These are phyloP conservation scores for Microctonus brassicae DNA, from an alignment of 2,888 invertebrate genomes.

Conservation along the genomic window DNA sequence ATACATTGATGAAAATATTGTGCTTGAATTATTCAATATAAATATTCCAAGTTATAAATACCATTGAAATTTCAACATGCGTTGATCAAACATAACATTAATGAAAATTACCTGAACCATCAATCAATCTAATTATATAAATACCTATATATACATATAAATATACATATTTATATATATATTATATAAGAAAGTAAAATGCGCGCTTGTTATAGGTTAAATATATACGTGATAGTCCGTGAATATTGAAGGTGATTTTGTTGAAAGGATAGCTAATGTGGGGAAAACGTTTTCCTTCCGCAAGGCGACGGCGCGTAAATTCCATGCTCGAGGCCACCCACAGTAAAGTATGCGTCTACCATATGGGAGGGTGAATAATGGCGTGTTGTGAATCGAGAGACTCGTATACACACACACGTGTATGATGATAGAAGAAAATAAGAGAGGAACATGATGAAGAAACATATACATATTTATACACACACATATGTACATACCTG, in stretches of 20 bases:
- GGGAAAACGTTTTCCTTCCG: slow-evolving; percentile 24
- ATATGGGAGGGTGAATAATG: slow-evolving; percentile 52
- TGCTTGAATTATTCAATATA: too few species aligned
- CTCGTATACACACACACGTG: too few species aligned
- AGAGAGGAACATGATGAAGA: not conserved
- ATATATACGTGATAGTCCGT: not conserved
- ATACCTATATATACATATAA: too few species aligned
- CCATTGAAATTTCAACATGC: too few species aligned
- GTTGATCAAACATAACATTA: too few species aligned
- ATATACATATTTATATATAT: too few species aligned
- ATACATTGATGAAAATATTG: too few species aligned
- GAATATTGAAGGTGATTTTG: slow-evolving; percentile 36
- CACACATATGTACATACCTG: not conserved
- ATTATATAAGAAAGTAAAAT: too few species aligned
- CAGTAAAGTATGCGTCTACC: slow-evolving; percentile 28
- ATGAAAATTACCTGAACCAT: too few species aligned
- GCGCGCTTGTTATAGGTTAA: not conserved
- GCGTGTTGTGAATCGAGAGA: slow-evolving; percentile 47
- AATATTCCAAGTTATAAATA: too few species aligned
- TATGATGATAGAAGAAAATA: slow-evolving; percentile 8
- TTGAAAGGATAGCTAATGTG: slow-evolving; percentile 35
- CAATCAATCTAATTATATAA: too few species aligned
- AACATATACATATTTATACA: not conserved
- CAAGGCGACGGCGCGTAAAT: slow-evolving; percentile 31
- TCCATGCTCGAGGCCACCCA: slow-evolving; percentile 11